phyloP scores from a whole-genome alignment of 2,888 invertebrate species.

The Drosophila birchii region DNA sequence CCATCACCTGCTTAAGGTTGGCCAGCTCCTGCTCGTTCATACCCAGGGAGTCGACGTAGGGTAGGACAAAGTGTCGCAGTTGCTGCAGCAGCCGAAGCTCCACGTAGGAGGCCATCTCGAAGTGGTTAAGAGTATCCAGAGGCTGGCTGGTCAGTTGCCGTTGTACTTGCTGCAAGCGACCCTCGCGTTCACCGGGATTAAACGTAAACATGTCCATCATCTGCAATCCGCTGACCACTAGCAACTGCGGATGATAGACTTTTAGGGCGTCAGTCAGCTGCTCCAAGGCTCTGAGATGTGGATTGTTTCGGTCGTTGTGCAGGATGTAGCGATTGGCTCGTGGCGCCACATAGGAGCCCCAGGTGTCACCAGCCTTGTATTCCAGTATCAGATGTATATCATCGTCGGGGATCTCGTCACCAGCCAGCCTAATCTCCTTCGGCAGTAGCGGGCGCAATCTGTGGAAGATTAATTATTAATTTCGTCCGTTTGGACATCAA shows the following conservation, averaged over 20 bases:
- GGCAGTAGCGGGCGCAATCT: slow-evolving; percentile 88
- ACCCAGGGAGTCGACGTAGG: slow-evolving; percentile 92
- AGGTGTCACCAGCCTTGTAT: slow-evolving; percentile 91
- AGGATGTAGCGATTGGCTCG: slow-evolving; percentile 94
- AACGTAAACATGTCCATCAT: slow-evolving; percentile 92
- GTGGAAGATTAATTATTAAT: neutral
- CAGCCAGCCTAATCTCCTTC: slow-evolving; percentile 87
- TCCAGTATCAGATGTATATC: slow-evolving; percentile 93
- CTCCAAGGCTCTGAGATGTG: slow-evolving; percentile 89
- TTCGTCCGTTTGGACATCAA: neutral
- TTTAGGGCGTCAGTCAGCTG: slow-evolving; percentile 88
- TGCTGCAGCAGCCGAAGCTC: slow-evolving; percentile 89
- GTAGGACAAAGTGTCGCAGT: slow-evolving; percentile 88
- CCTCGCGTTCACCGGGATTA: slow-evolving; percentile 86
- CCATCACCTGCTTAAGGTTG: slow-evolving; percentile 90
- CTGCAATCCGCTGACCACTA: slow-evolving; percentile 93
- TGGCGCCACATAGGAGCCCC: slow-evolving; percentile 90
- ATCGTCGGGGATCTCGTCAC: slow-evolving; percentile 88
- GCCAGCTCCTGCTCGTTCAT: slow-evolving; percentile 95
- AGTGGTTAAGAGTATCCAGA: slow-evolving; percentile 88
- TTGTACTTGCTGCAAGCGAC: slow-evolving; percentile 88
- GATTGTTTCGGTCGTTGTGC: slow-evolving; percentile 93
- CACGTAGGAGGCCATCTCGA: slow-evolving; percentile 94
- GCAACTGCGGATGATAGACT: slow-evolving; percentile 88
- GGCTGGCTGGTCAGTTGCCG: slow-evolving; percentile 88